These are phyloP conservation scores for Anthonomus grandis DNA, from an alignment of 1,140 invertebrate genomes.

Conservation along the genomic window DNA sequence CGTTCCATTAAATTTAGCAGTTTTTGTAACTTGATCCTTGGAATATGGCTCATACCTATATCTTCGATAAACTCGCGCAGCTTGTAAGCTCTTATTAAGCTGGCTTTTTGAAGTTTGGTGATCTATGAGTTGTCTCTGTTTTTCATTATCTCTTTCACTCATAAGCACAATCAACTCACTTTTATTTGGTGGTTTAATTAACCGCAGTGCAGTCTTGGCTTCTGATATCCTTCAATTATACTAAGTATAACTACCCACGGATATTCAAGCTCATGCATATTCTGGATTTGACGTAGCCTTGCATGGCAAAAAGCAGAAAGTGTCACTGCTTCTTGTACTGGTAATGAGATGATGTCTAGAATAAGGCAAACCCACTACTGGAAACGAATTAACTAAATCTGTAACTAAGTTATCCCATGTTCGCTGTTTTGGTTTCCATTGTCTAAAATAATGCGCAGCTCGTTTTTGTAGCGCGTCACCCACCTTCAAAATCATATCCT, in stretches of 20 bases:
- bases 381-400: constrained; percentile 1
- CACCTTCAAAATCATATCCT: not conserved
- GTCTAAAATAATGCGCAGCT: constrained; percentile 5
- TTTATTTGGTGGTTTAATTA: constrained; percentile 7
- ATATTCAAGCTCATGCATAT: constrained; percentile 2
- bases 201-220: not conserved
- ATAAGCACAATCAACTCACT: constrained; percentile 8
- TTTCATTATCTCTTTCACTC: constrained; percentile 5
- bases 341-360: not conserved
- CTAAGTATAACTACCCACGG: not conserved
- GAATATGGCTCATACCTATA: not conserved
- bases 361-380: not conserved
- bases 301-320: not conserved
- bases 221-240: not conserved
- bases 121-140: not conserved
- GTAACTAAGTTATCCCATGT: not conserved
- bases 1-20: not conserved
- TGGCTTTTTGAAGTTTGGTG: not conserved
- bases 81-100: not conserved
- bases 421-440: not conserved
- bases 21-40: not conserved
- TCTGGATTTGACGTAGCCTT: constrained; percentile 1
- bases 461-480: constrained; percentile 3
- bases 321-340: not conserved
- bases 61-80: not conserved